phyloP scores from a whole-genome alignment of 1,140 invertebrate species.

The Chionoecetes opilio region DNA sequence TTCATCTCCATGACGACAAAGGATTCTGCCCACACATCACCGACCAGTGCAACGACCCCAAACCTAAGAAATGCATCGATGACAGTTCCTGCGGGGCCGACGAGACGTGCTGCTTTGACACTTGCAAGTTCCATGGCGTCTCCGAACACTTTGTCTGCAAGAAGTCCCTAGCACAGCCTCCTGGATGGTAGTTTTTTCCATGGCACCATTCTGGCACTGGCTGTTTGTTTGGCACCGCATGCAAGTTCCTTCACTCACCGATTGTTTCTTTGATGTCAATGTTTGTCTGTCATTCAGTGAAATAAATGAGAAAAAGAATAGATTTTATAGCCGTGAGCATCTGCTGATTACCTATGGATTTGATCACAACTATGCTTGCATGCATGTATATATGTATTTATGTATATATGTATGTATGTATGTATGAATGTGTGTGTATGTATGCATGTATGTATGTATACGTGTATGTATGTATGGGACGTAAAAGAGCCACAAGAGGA shows the following conservation, averaged over 20 bases:
- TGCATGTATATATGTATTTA: too few relatives aligned
- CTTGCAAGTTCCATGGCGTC: slow-evolving; percentile 24
- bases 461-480: too few relatives aligned
- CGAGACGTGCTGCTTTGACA: slow-evolving; percentile 65
- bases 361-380: too few relatives aligned
- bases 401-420: too few relatives aligned
- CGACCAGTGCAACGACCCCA: background rate
- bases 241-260: background rate
- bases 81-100: background rate
- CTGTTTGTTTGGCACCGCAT: background rate
- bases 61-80: background rate
- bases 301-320: background rate
- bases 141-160: slow-evolving; percentile 59
- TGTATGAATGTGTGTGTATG: too few relatives aligned
- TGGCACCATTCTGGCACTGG: background rate
- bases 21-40: slow-evolving; percentile 56
- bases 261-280: too few relatives aligned
- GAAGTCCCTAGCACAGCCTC: slow-evolving; percentile 9
- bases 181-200: background rate
- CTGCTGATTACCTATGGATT: background rate
- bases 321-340: background rate
- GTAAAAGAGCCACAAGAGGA: too few relatives aligned
- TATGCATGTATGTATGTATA: too few relatives aligned
- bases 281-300: background rate
- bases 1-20: background rate